Evolutionary conservation across 2,113 vertebrate genomes (phyloP).

Genomic region (Xiphias gladius): DNA sequence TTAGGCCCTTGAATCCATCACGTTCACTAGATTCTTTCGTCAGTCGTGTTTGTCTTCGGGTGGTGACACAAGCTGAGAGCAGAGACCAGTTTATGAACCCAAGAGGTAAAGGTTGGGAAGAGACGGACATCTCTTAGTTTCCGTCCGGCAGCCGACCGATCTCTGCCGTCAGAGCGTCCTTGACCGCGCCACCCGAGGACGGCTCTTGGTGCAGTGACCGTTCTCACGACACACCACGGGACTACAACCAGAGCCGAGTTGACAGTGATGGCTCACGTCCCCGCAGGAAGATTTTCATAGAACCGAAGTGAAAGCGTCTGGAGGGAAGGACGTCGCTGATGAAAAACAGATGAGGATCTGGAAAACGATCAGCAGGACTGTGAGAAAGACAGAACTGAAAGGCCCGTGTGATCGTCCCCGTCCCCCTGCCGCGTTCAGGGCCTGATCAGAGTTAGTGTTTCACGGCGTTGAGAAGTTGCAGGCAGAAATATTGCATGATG

Average conservation of each 20-base stretch:
- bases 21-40: too few relatives aligned
- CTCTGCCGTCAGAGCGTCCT: not conserved
- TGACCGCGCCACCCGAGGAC: not conserved
- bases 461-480: not conserved
- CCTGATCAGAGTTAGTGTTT: not conserved
- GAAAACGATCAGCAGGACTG: not conserved
- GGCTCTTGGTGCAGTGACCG: not conserved
- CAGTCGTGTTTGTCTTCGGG: too few relatives aligned
- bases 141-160: not conserved
- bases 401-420: not conserved
- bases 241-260: too few relatives aligned
- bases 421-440: slow-evolving; percentile 46
- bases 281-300: not conserved
- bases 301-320: not conserved
- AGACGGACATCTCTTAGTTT: too few relatives aligned
- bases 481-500: slow-evolving; percentile 47
- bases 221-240: too few relatives aligned
- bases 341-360: not conserved
- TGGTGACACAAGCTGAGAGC: not conserved
- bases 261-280: not conserved
- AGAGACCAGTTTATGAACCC: not conserved
- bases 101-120: not conserved
- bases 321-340: not conserved
- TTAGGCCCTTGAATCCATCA: too few relatives aligned
- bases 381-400: not conserved